Conservation (phyloP, 2,113 vertebrate genomes). For the Proteles cristata region DNA sequence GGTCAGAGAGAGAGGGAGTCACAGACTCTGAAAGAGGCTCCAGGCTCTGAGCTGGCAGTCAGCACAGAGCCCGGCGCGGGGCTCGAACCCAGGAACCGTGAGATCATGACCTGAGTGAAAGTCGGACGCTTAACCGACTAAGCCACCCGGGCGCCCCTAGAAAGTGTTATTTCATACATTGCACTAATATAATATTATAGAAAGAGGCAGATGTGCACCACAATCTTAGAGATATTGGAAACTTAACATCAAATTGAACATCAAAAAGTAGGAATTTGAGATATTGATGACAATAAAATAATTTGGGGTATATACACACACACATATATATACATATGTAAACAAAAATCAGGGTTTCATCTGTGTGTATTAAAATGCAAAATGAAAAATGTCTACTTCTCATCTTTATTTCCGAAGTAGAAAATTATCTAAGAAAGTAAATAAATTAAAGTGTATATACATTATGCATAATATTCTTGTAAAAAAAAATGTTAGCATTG, state of each 20-base stretch:
- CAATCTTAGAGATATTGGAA: not conserved
- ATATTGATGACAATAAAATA: not conserved
- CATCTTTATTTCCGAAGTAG: not conserved
- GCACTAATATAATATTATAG: not conserved
- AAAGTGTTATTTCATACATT: not conserved
- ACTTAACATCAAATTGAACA: not conserved
- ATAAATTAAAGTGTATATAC: not conserved
- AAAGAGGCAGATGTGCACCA: not conserved
- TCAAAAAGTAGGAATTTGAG: not conserved
- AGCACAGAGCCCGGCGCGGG: too few species aligned
- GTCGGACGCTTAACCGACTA: too few species aligned
- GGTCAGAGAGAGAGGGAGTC: too few species aligned
- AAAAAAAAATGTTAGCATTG: not conserved
- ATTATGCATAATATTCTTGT: not conserved
- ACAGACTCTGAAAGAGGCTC: too few species aligned
- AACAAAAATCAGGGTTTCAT: not conserved
- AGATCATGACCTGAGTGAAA: too few species aligned
- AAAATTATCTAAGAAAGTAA: not conserved
- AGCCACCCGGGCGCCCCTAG: too few species aligned
- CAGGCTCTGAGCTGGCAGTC: too few species aligned
- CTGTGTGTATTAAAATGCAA: not conserved
- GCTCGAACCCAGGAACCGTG: too few species aligned
- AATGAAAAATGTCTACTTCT: not conserved
- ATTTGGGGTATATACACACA: not conserved
- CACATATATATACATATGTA: too few species aligned